Conservation (phyloP, 2,113 vertebrate genomes). For the Cyanoderma ruficeps region DNA sequence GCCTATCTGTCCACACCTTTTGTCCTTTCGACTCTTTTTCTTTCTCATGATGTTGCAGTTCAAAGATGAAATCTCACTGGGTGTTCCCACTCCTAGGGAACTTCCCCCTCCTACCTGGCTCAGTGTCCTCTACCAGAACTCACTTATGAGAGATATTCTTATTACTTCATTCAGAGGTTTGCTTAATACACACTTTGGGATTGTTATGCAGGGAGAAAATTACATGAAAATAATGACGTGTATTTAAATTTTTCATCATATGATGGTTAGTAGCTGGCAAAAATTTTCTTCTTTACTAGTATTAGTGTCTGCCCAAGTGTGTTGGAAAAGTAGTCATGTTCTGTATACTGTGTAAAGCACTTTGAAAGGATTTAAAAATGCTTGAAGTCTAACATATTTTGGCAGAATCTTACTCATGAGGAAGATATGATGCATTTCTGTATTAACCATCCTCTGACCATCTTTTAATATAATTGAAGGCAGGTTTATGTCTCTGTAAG, state of each 20-base stretch:
- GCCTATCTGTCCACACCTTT: not conserved
- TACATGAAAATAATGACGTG: not conserved
- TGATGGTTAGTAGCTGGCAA: not conserved
- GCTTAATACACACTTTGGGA: not conserved
- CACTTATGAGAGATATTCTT: not conserved
- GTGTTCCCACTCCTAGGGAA: not conserved
- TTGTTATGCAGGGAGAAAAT: not conserved
- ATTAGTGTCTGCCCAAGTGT: not conserved
- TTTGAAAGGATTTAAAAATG: not conserved
- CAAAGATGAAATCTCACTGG: not conserved
- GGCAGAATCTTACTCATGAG: not conserved
- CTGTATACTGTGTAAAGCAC: not conserved
- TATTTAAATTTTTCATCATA: not conserved
- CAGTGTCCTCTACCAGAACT: not conserved
- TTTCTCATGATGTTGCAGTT: not conserved
- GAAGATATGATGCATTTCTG: not conserved
- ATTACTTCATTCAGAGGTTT: not conserved
- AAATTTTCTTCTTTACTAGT: not conserved
- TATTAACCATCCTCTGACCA: not conserved
- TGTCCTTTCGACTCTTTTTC: not conserved
- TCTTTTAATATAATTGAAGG: not conserved
- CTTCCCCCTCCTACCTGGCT: not conserved
- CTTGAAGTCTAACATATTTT: not conserved
- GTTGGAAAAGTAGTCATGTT: not conserved
- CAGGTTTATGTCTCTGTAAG: not conserved